Evolutionary conservation across 2,888 invertebrate species (phyloP).

Genomic region (Ischnus inquisitorius): DNA sequence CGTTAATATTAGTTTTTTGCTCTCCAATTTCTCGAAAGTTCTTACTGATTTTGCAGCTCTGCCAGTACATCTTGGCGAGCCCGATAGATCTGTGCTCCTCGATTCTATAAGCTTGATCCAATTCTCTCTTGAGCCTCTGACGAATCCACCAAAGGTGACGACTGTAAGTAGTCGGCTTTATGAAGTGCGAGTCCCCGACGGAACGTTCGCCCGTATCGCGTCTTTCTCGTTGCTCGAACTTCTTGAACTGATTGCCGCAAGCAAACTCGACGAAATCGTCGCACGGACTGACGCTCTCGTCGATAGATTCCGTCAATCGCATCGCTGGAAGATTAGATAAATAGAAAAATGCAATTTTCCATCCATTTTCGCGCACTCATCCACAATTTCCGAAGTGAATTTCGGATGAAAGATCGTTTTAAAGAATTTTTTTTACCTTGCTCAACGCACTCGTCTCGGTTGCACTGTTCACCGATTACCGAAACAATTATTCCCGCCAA

Average conservation of each 20-base stretch:
- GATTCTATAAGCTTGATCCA: conserved; percentile 47
- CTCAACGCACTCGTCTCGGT: conserved; percentile 44
- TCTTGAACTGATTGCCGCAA: conserved; percentile 68
- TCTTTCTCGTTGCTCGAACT: conserved; percentile 52
- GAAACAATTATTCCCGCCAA: conserved; percentile 21
- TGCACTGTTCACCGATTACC: conserved; percentile 31
- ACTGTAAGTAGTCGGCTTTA: conserved; percentile 50
- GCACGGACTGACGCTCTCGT: conserved; percentile 67
- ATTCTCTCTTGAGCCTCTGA: conserved; percentile 57
- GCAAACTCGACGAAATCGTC: conserved; percentile 71
- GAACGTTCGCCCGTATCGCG: conserved; percentile 3
- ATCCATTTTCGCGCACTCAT: neutral
- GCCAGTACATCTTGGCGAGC: conserved; percentile 71
- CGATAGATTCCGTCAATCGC: conserved; percentile 65
- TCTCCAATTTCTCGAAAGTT: neutral
- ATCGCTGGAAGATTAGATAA: conserved; percentile 48
- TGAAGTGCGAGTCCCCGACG: neutral
- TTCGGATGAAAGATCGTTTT: neutral
- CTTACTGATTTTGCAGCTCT: conserved; percentile 70
- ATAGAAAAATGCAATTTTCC: conserved; percentile 12
- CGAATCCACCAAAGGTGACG: conserved; percentile 62
- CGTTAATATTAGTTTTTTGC: no score
- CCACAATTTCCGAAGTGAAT: neutral
- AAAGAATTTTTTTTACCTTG: conserved; percentile 42
- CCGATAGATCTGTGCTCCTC: conserved; percentile 68